A percentile compares a stretch with the other conserved stretches of the same genome.
Conservation (phyloP, 1,140 invertebrate genomes). For the Trichogramma pretiosum region DNA sequence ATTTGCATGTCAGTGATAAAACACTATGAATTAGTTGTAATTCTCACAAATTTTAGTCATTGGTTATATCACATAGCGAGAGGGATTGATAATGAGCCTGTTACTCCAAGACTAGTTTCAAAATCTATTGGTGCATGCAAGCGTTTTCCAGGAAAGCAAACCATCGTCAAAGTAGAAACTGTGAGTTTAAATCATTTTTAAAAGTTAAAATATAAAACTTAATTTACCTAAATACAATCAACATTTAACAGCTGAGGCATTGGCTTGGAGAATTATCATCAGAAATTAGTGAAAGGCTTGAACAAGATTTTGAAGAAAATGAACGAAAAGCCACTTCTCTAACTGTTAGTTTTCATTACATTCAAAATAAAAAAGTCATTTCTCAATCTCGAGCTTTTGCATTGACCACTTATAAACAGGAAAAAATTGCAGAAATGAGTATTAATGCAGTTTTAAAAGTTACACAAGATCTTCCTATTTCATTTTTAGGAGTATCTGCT, state of each 20-base stretch:
- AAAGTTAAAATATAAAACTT: not conserved
- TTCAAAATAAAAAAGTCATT: conserved; percentile 50
- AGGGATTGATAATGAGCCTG: conserved; percentile 81
- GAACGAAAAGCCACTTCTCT: conserved; percentile 59
- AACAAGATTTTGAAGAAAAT: conserved; percentile 67
- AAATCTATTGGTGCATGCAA: conserved; percentile 96
- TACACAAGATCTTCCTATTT: conserved; percentile 51
- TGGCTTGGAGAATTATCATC: conserved; percentile 73
- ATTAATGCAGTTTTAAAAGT: conserved; percentile 53
- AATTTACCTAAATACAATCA: conserved; percentile 17
- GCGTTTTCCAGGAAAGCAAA: conserved; percentile 77
- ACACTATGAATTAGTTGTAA: not conserved
- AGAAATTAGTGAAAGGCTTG: conserved; percentile 79
- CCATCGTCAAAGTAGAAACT: conserved; percentile 61
- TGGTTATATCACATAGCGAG: conserved; percentile 82
- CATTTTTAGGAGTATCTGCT: conserved; percentile 65
- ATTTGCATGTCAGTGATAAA: not conserved
- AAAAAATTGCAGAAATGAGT: conserved; percentile 51
- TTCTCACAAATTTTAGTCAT: conserved; percentile 41
- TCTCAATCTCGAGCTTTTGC: conserved; percentile 52
- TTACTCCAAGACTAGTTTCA: conserved; percentile 69
- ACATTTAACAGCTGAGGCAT: conserved; percentile 49
- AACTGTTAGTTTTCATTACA: conserved; percentile 52
- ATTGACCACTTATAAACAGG: conserved; percentile 50
- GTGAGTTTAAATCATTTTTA: conserved; percentile 36